Conservation (phyloP, 2,797 vertebrate species). For the Odontamblyopus rebecca region DNA sequence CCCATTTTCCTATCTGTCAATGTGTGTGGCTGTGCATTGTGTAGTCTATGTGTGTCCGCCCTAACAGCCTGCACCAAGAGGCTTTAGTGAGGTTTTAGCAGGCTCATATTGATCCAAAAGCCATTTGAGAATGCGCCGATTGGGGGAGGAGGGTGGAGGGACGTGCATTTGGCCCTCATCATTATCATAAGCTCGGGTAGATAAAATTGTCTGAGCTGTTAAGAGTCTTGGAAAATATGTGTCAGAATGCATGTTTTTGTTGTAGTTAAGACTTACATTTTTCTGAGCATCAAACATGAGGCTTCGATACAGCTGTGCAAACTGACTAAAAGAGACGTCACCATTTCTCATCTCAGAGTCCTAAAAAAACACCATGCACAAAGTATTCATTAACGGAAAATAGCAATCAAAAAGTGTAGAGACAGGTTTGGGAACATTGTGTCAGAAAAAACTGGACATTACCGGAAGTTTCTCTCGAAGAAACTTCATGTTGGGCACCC, state of each 20-base stretch:
- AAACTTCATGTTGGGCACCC: conserved; percentile 97
- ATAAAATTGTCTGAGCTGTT: conserved; percentile 30
- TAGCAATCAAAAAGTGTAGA: conserved; percentile 25
- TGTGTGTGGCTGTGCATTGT: conserved; percentile 22
- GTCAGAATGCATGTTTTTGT: neutral
- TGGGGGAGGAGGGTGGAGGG: conserved; percentile 28
- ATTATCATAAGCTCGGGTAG: conserved; percentile 26
- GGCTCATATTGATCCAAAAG: conserved; percentile 74
- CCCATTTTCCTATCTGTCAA: conserved; percentile 31
- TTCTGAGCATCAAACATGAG: conserved; percentile 98
- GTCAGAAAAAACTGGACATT: conserved; percentile 50
- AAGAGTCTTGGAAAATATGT: neutral
- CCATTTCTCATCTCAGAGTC: conserved; percentile 92
- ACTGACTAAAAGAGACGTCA: conserved; percentile 94
- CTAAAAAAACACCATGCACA: conserved; percentile 56
- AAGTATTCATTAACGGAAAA: conserved; percentile 11
- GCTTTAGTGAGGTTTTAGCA: conserved; percentile 69
- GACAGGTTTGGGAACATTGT: conserved; percentile 11
- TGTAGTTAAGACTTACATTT: conserved; percentile 75
- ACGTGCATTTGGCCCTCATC: conserved; percentile 37
- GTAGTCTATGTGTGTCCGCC: conserved; percentile 36
- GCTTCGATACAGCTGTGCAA: conserved; percentile 92
- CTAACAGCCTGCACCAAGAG: conserved; percentile 73
- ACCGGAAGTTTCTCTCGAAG: conserved; percentile 94
- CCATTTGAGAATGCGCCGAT: conserved; percentile 76